Evolutionary conservation across 2,888 invertebrate genomes (phyloP).

Genomic region (Nomada flava): DNA sequence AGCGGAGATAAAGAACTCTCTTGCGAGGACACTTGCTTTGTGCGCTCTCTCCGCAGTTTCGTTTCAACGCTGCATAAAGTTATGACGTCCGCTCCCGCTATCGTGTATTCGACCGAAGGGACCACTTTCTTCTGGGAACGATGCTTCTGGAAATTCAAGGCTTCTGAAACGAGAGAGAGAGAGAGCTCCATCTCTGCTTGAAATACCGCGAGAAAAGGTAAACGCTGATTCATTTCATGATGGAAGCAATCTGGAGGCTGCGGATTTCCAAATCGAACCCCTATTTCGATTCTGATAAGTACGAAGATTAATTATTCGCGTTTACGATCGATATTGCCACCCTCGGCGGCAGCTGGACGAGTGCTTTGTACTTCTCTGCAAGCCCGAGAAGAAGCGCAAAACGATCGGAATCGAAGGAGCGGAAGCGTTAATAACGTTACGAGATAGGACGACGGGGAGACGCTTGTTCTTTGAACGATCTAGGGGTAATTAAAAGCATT

Average conservation of each 20-base stretch:
- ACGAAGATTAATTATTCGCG: constrained; percentile 42
- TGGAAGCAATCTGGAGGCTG: too few relatives aligned
- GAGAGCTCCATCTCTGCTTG: not conserved
- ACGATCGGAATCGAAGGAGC: too few relatives aligned
- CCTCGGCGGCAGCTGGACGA: not conserved
- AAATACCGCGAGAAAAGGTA: not conserved
- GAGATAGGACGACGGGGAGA: not conserved
- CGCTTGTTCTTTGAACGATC: not conserved
- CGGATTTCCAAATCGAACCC: not conserved
- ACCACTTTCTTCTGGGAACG: not conserved
- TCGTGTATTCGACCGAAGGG: not conserved
- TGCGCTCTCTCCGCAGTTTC: not conserved
- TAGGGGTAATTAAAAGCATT: constrained; percentile 27
- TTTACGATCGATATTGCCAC: constrained; percentile 8
- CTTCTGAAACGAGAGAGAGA: not conserved
- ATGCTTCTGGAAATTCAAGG: not conserved
- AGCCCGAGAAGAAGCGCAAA: not conserved
- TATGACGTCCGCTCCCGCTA: not conserved
- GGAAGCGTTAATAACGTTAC: not conserved
- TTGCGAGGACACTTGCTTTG: constrained; percentile 2
- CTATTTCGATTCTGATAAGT: constrained; percentile 10
- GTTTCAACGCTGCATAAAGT: constrained; percentile 3
- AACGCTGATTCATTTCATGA: not conserved
- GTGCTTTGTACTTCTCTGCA: not conserved
- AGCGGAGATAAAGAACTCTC: constrained; percentile 24